A percentile compares a stretch with the other conserved stretches of the same genome.
These are phyloP conservation scores for Crossaster papposus DNA, from an alignment of 53 echinoderm and acorn worm genomes.

Conservation along the genomic window DNA sequence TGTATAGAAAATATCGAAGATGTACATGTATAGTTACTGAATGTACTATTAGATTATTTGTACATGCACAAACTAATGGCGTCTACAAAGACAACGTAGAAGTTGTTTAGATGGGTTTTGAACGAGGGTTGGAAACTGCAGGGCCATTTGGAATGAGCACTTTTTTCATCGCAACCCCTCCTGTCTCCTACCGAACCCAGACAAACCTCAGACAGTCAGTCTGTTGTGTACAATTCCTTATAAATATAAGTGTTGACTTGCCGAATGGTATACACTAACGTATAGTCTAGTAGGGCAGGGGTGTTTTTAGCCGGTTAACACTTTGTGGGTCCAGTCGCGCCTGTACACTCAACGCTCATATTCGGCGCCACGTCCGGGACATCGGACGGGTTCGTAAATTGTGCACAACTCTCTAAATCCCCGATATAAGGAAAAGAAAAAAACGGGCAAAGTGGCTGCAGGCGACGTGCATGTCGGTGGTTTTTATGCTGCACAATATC, in stretches of 20 bases:
- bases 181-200: not conserved
- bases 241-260: conserved; percentile 45
- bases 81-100: too few relatives aligned
- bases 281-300: not conserved
- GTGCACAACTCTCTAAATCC: not conserved
- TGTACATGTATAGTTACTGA: too few relatives aligned
- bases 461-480: not conserved
- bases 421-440: too few relatives aligned
- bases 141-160: not conserved
- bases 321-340: conserved; percentile 1
- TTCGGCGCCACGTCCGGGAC: conserved; percentile 40
- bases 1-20: too few relatives aligned
- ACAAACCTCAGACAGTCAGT: conserved; percentile 21
- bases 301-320: not conserved
- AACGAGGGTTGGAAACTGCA: too few relatives aligned
- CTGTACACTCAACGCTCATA: not conserved
- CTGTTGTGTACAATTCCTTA: not conserved
- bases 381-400: conserved; percentile 30
- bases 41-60: too few relatives aligned
- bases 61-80: too few relatives aligned
- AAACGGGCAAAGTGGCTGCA: not conserved
- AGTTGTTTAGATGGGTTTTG: too few relatives aligned
- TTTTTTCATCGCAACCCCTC: not conserved
- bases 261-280: conserved; percentile 17
- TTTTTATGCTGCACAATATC: not conserved